phyloP scores from a whole-genome alignment of 1,140 invertebrate species.

The Battus philenor region DNA sequence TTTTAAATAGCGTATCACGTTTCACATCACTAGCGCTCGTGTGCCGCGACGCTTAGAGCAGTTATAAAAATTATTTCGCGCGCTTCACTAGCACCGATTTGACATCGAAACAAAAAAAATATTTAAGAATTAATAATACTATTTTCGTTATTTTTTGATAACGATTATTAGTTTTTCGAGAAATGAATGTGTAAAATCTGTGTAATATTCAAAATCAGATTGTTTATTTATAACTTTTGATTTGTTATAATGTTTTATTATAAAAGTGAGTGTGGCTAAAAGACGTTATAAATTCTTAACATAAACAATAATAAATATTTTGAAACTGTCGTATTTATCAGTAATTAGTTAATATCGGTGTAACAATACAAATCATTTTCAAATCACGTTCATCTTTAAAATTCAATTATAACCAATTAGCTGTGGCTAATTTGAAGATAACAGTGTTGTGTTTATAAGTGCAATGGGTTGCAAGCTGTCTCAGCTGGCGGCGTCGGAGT shows the following conservation, averaged over 20 bases:
- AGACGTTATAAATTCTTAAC: neutral
- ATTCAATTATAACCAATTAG: too few relatives aligned
- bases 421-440: too few relatives aligned
- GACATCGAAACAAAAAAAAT: slow-evolving; percentile 16
- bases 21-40: slow-evolving; percentile 23
- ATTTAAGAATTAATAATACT: slow-evolving; percentile 19
- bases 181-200: neutral
- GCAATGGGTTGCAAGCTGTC: slow-evolving; percentile 59
- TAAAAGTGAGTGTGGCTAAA: too few relatives aligned
- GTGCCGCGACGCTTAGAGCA: slow-evolving; percentile 12
- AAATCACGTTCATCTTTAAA: neutral
- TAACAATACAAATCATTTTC: neutral
- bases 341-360: neutral
- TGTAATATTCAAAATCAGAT: too few relatives aligned
- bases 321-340: neutral
- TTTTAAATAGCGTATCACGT: slow-evolving; percentile 6
- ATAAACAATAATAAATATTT: neutral
- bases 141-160: slow-evolving; percentile 22
- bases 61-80: slow-evolving; percentile 30
- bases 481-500: slow-evolving; percentile 49
- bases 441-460: neutral
- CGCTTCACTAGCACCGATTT: slow-evolving; percentile 25
- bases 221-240: too few relatives aligned
- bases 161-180: slow-evolving; percentile 15
- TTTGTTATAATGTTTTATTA: too few relatives aligned